Base-by-base conservation (phyloP, 2,797 vertebrate species). In the Anas capensis region DNA sequence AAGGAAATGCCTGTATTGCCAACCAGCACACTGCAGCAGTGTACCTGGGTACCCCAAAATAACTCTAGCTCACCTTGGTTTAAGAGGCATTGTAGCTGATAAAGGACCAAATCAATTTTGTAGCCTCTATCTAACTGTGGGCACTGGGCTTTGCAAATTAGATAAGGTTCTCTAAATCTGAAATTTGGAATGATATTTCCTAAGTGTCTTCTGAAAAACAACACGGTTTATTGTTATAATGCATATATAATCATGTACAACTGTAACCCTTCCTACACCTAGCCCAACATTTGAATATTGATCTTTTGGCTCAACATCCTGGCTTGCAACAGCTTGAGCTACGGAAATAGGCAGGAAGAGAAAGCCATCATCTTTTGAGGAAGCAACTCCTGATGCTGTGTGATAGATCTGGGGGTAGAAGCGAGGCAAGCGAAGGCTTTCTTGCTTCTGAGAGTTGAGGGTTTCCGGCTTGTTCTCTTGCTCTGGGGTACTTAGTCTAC, bases 111-210 rank as follows among this genome's bases (percentile, higher is more conserved):
- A 78, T 48, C 10, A 69, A 86, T 26, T 38, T 57, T 77, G 26
- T 11, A 69, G 29, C 31, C 56, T 44, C 10, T 36, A 70, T 27
- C 79, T 65, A 61, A 56, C 34, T 31, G 15, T 1, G 3, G 29
- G 10, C 42, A 34, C n/a, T 56, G 40, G 54, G 38, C 56, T 94
- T 72, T 92, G 31, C n/a, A 93, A 94, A 76, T 90, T 42, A 79
- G 76, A 68, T 49, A 11, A 27, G 3, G 5, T 69, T 88, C 54
- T 57, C 40, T 27, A 44, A 7, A 33, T 33, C 40, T 48, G 26
- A 72, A 61, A n/a, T 58, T 70, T 73, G n/a, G 31, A 85, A 82
- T 23, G 19, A 7, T 36, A 68, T 75, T 88, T 82, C n/a, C 62
- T 86, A 29, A 15, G 8, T 1, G 5, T 34, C 34, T 57, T 82